Conservation (phyloP, 2,113 vertebrate species). For the Cephalophus harveyi region DNA sequence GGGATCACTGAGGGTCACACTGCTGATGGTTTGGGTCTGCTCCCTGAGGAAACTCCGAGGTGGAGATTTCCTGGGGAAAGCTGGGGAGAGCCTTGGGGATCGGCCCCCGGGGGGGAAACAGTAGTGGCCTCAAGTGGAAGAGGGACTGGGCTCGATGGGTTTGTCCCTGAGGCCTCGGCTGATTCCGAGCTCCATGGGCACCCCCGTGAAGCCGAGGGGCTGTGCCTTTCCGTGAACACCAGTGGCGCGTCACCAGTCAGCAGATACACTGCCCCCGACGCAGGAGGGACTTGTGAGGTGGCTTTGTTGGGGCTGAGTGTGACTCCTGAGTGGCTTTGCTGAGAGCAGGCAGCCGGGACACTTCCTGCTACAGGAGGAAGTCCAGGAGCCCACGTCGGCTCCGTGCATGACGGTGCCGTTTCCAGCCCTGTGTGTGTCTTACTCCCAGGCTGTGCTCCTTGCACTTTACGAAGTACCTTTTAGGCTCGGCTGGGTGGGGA, state of each 20-base stretch:
- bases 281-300: not conserved
- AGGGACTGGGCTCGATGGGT: not conserved
- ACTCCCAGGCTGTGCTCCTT: not conserved
- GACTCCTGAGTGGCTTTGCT: not conserved
- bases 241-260: accelerated
- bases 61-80: not conserved
- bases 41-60: not conserved
- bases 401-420: accelerated
- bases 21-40: not conserved
- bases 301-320: not conserved
- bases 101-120: accelerated
- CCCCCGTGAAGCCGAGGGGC: accelerated
- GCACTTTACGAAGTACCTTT: not conserved
- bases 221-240: not conserved
- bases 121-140: accelerated
- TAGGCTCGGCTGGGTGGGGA: not conserved
- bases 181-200: accelerated
- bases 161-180: not conserved
- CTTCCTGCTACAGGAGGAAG: not conserved
- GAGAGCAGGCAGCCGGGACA: not conserved
- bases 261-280: accelerated
- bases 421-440: not conserved
- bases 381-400: accelerated
- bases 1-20: not conserved
- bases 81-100: not conserved